Conservation (phyloP, 2,113 vertebrate genomes). For the Sisor rabdophorus region DNA sequence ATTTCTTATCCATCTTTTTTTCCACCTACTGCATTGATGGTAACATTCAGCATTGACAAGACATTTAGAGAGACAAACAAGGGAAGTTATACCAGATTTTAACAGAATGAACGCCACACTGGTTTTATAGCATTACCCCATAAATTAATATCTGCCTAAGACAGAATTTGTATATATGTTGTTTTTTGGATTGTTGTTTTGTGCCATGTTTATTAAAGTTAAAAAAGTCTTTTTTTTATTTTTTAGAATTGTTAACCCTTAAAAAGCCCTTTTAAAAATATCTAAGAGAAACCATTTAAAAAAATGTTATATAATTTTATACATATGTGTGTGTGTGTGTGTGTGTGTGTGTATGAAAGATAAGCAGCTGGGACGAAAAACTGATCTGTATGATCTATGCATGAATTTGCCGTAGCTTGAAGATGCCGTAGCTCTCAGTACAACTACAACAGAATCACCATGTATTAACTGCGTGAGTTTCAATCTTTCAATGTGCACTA, state of each 20-base stretch:
- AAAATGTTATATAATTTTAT: no score
- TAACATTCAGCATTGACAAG: not conserved
- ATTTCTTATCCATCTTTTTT: not conserved
- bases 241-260: not conserved
- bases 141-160: not conserved
- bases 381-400: no score
- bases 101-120: not conserved
- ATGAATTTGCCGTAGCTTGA: not conserved
- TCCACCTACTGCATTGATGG: not conserved
- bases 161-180: not conserved
- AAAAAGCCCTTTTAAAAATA: not conserved
- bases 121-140: not conserved
- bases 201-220: not conserved
- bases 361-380: conserved; percentile 4
- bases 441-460: not conserved
- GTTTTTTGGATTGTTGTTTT: not conserved
- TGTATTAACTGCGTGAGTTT: not conserved
- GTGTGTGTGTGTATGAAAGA: not conserved
- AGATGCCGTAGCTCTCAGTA: not conserved
- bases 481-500: not conserved
- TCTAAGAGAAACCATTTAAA: no score
- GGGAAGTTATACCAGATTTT: not conserved
- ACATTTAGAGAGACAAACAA: not conserved
- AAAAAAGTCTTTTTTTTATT: not conserved
- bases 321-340: not conserved